phyloP scores from a whole-genome alignment of 2,888 invertebrate genomes.

The Epinotia ramella region DNA sequence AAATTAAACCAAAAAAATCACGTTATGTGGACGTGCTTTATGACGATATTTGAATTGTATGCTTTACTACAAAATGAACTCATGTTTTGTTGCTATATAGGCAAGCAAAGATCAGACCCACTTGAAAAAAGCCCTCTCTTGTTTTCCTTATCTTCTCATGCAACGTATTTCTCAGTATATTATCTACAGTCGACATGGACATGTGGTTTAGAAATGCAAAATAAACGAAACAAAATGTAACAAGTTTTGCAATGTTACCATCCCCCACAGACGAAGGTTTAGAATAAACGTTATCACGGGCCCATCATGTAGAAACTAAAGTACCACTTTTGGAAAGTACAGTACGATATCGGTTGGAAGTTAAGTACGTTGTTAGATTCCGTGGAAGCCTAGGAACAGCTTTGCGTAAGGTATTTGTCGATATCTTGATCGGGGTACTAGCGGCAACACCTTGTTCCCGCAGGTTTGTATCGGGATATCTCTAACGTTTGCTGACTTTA shows the following conservation, averaged over 20 bases:
- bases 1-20: slow-evolving; percentile 1
- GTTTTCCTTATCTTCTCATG: background rate
- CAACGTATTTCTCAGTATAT: background rate
- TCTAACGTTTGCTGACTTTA: slow-evolving; percentile 33
- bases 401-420: slow-evolving; percentile 44
- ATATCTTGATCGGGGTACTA: slow-evolving; percentile 43
- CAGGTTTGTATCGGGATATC: slow-evolving; percentile 30
- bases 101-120: background rate
- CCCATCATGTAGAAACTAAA: slow-evolving; percentile 27
- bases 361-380: slow-evolving; percentile 41
- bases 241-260: slow-evolving; percentile 5
- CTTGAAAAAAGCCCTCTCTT: background rate
- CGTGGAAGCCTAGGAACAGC: slow-evolving; percentile 38
- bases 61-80: background rate
- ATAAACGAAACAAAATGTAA: slow-evolving; percentile 22
- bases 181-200: background rate
- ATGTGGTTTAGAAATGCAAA: background rate
- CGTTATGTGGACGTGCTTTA: background rate
- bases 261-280: slow-evolving; percentile 12
- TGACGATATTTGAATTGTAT: too few relatives aligned
- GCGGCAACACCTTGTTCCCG: slow-evolving; percentile 45
- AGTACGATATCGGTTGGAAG: slow-evolving; percentile 38
- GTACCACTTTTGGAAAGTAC: slow-evolving; percentile 36
- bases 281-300: slow-evolving; percentile 20
- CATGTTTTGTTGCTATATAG: background rate